Conservation (phyloP, 1,140 invertebrate genomes). For the Brachionus rotundiformis region DNA sequence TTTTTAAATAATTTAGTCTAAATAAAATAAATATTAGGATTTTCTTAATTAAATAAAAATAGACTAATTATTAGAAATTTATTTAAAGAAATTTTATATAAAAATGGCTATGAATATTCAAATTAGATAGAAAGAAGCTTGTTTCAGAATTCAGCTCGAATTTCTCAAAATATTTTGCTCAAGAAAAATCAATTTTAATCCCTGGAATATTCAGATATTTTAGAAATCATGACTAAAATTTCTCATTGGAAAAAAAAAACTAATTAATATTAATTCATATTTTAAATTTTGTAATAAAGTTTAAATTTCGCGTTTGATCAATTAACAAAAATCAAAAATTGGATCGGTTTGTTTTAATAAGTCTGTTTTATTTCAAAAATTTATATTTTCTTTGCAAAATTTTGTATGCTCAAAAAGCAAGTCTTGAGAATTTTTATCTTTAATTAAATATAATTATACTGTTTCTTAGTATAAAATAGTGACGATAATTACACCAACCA, state of each 20-base stretch:
- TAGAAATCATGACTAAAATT: not conserved
- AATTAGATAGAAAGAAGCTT: not conserved
- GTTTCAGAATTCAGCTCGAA: not conserved
- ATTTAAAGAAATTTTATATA: not conserved
- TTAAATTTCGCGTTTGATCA: not conserved
- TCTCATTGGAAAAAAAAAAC: not conserved
- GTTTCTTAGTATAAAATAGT: too few relatives aligned
- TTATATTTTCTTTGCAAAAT: not conserved
- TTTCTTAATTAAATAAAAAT: too few relatives aligned
- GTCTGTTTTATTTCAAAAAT: slow-evolving; percentile 3
- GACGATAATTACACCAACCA: not conserved
- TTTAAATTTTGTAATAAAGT: not conserved
- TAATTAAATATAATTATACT: not conserved
- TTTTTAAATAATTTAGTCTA: not conserved
- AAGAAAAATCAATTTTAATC: not conserved
- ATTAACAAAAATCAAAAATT: not conserved
- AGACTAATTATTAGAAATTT: too few relatives aligned
- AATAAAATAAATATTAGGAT: too few relatives aligned
- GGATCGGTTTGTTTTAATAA: not conserved
- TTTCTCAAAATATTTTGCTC: not conserved
- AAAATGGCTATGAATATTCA: not conserved
- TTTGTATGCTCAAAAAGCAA: not conserved
- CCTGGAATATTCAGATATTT: not conserved
- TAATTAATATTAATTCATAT: too few relatives aligned
- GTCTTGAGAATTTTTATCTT: not conserved